phyloP scores from a whole-genome alignment of 2,797 vertebrate species.

The Echeneis naucrates region DNA sequence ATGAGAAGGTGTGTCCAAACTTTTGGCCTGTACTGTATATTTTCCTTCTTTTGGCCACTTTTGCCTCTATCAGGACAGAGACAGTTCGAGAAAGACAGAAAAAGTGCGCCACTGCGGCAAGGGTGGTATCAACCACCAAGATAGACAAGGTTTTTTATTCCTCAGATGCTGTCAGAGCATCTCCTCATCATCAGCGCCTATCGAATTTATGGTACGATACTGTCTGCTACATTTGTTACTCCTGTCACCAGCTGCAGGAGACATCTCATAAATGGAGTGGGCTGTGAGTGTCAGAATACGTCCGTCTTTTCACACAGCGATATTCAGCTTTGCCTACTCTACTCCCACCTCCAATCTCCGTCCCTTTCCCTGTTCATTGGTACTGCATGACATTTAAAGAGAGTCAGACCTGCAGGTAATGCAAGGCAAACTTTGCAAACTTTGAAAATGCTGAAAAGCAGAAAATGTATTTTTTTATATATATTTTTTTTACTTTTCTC shows the following conservation, averaged over 20 bases:
- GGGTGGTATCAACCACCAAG: too few relatives aligned
- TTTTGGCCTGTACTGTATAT: too few relatives aligned
- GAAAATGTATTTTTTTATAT: slow-evolving; percentile 4
- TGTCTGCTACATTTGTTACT: slow-evolving; percentile 47
- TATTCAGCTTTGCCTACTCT: slow-evolving; percentile 14
- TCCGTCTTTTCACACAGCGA: slow-evolving; percentile 45
- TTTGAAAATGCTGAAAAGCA: background rate
- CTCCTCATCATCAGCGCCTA: slow-evolving; percentile 22
- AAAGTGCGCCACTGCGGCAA: too few relatives aligned
- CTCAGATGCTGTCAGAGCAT: slow-evolving; percentile 10
- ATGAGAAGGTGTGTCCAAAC: too few relatives aligned
- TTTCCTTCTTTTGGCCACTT: too few relatives aligned
- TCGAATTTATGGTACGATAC: slow-evolving; percentile 41
- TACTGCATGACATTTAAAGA: slow-evolving; percentile 12
- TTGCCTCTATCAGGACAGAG: too few relatives aligned
- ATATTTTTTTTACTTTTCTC: background rate
- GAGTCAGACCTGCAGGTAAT: slow-evolving; percentile 17
- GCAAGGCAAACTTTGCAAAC: background rate
- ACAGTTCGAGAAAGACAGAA: too few relatives aligned
- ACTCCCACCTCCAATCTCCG: slow-evolving; percentile 9
- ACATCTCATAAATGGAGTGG: slow-evolving; percentile 49
- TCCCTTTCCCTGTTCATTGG: slow-evolving; percentile 4
- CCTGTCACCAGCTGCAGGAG: slow-evolving; percentile 51
- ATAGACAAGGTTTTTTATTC: background rate
- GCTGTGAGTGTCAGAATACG: slow-evolving; percentile 52